Evolutionary conservation across 2,113 vertebrate genomes (phyloP).

Genomic region (Dicentrarchus labrax): DNA sequence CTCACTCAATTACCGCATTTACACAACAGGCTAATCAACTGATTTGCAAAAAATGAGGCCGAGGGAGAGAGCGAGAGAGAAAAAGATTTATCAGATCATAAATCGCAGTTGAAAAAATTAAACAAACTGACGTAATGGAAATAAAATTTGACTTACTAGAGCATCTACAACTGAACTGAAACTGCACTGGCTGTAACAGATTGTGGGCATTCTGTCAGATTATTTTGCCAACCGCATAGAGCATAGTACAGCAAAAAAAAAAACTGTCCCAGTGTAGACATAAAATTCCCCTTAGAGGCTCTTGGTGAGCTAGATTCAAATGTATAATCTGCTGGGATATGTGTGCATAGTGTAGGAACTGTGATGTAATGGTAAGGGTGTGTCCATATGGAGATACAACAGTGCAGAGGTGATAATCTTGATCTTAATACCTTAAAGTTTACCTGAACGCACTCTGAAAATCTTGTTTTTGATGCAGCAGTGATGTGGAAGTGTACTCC

Average conservation of each 20-base stretch:
- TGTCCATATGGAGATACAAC: not conserved
- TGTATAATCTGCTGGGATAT: not conserved
- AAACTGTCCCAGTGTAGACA: not conserved
- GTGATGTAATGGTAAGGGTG: not conserved
- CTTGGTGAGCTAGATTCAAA: too few relatives aligned
- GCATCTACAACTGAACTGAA: not conserved
- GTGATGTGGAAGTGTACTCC: too few relatives aligned
- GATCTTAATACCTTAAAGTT: not conserved
- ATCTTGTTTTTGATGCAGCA: not conserved
- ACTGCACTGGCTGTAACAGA: not conserved
- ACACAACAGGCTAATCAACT: slow-evolving; percentile 39
- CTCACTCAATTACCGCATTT: not conserved
- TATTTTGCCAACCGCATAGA: not conserved
- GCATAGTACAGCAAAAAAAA: not conserved
- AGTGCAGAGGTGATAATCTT: not conserved
- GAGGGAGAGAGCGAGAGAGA: not conserved
- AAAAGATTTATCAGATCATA: not conserved
- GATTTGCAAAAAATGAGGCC: slow-evolving; percentile 18
- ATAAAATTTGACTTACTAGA: not conserved
- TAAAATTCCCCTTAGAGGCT: not conserved
- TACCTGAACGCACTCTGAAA: not conserved
- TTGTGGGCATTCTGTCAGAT: not conserved
- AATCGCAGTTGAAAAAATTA: slow-evolving; percentile 10
- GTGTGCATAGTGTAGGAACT: too few relatives aligned
- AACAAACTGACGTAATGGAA: not conserved